These are phyloP conservation scores for Ceraclea dissimilis DNA, from an alignment of 2,888 invertebrate species.

Conservation along the genomic window DNA sequence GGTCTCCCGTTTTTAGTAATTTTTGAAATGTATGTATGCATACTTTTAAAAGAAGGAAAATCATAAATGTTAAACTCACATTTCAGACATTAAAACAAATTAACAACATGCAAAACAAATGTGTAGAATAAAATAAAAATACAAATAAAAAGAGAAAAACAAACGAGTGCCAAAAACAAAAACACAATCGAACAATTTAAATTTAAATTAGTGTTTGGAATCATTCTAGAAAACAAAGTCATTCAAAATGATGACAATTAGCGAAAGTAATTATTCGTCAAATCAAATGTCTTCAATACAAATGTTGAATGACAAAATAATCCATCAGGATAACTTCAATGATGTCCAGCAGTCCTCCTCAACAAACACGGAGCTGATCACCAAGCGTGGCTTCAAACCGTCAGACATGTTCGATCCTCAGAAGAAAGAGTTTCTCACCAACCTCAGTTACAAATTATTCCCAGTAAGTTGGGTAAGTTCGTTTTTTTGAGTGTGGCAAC, in stretches of 20 bases:
- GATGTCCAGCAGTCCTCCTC: conserved; percentile 45
- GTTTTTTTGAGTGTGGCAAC: conserved; percentile 1
- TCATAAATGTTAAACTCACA: too few relatives aligned
- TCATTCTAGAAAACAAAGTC: too few relatives aligned
- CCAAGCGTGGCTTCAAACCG: conserved; percentile 73
- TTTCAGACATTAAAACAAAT: too few relatives aligned
- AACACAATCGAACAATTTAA: too few relatives aligned
- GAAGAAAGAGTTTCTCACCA: conserved; percentile 72
- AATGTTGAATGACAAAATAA: conserved; percentile 44
- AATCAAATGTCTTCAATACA: conserved; percentile 47
- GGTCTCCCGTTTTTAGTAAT: too few relatives aligned
- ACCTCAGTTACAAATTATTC: conserved; percentile 73
- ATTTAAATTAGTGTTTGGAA: too few relatives aligned
- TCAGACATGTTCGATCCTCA: conserved; percentile 77
- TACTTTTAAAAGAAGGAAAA: too few relatives aligned
- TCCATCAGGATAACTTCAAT: conserved; percentile 44
- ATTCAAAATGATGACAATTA: conserved; percentile 46
- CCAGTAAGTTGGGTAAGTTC: conserved; percentile 73
- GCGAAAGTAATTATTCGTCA: conserved; percentile 47
- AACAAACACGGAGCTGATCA: conserved; percentile 54
- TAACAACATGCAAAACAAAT: background rate
- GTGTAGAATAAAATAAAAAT: background rate
- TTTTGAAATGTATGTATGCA: too few relatives aligned
- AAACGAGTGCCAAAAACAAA: too few relatives aligned
- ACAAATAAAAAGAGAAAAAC: too few relatives aligned